phyloP scores from a whole-genome alignment of 2,888 invertebrate species.

The Luperina nickerlii region DNA sequence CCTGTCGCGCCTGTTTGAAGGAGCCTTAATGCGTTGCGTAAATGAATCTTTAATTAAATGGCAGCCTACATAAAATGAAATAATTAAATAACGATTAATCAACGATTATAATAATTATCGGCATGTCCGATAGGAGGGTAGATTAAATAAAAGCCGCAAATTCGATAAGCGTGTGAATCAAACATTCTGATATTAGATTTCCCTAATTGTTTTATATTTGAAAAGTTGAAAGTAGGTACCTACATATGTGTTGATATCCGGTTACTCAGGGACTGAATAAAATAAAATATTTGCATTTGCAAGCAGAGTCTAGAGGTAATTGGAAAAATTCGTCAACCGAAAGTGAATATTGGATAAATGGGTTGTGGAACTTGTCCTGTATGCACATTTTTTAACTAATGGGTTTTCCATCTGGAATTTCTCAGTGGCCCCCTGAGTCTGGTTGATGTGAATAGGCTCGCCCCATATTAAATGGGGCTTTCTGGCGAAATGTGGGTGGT shows the following conservation, averaged over 20 bases:
- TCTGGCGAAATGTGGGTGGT: neutral
- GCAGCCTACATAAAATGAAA: neutral
- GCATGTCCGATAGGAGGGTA: slow-evolving; percentile 42
- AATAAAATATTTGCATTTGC: neutral
- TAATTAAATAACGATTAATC: slow-evolving; percentile 53
- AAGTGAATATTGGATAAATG: neutral
- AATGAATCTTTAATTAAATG: slow-evolving; percentile 1
- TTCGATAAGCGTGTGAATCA: slow-evolving; percentile 56
- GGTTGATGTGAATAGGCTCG: neutral
- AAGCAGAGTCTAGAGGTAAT: neutral
- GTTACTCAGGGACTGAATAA: neutral
- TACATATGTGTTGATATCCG: neutral
- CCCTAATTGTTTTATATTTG: slow-evolving; percentile 29
- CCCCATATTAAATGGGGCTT: neutral
- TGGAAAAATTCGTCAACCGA: neutral
- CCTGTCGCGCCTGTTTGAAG: too few species aligned
- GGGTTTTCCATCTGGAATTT: neutral
- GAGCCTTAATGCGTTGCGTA: too few species aligned
- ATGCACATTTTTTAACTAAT: neutral
- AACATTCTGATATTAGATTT: slow-evolving; percentile 35
- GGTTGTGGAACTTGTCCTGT: neutral
- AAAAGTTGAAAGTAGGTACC: neutral
- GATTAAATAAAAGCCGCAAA: slow-evolving; percentile 51
- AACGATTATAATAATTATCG: slow-evolving; percentile 40
- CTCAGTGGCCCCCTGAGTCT: too few species aligned